These are phyloP conservation scores for Anguilla japonica DNA, from an alignment of 2,113 vertebrate species.

Conservation along the genomic window DNA sequence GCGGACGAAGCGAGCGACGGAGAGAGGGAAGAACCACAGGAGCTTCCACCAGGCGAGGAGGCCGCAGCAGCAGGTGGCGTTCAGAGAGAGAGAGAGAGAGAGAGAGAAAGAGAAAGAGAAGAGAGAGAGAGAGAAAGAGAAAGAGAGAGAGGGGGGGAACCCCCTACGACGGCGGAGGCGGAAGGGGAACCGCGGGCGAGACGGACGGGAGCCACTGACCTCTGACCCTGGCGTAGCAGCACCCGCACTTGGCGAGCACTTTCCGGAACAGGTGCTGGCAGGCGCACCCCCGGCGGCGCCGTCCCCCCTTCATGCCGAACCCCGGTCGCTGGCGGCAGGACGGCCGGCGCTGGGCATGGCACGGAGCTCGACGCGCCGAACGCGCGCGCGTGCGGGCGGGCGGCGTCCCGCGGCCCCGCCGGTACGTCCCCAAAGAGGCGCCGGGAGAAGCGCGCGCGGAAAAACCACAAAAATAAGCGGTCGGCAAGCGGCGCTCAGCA, in stretches of 20 bases:
- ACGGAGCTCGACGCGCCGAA: slow-evolving; percentile 52
- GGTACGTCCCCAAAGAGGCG: slow-evolving; percentile 52
- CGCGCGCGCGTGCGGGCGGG: slow-evolving; percentile 7
- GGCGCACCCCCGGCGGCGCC: slow-evolving; percentile 82
- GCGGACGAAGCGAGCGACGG: background rate
- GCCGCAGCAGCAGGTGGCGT: background rate
- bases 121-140: background rate
- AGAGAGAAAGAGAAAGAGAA: background rate
- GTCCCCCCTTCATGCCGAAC: slow-evolving; percentile 82
- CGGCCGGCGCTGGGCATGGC: slow-evolving; percentile 77
- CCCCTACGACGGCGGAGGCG: no score
- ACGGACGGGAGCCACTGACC: slow-evolving; percentile 74
- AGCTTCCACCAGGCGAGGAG: no score
- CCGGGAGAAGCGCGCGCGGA: slow-evolving; percentile 18
- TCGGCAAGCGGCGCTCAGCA: background rate
- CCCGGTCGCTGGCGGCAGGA: slow-evolving; percentile 63
- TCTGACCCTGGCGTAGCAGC: slow-evolving; percentile 86
- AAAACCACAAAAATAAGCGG: background rate
- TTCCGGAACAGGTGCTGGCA: slow-evolving; percentile 93
- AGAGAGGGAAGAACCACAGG: no score
- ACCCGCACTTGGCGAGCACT: slow-evolving; percentile 90
- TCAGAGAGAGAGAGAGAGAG: background rate
- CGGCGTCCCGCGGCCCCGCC: slow-evolving; percentile 22
- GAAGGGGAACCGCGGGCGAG: background rate
- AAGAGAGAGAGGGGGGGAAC: no score